Evolutionary conservation across 1,140 invertebrate species (phyloP).

Genomic region (Metopolophium dirhodum): DNA sequence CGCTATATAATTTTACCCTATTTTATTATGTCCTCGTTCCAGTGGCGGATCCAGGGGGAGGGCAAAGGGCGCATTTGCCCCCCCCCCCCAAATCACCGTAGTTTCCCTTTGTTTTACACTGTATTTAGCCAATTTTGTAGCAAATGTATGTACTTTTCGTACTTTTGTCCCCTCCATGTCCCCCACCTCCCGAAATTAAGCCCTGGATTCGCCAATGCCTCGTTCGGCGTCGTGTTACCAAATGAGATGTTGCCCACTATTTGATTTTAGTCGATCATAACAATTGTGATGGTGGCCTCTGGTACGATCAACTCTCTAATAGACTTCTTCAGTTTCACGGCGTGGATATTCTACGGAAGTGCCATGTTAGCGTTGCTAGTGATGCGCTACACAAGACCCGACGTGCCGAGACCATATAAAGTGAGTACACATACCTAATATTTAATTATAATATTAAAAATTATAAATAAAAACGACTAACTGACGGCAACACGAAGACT

Average conservation of each 20-base stretch:
- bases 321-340: conserved; percentile 94
- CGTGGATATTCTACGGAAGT: conserved; percentile 94
- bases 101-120: too few relatives aligned
- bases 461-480: background rate
- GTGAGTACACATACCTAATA: conserved; percentile 64
- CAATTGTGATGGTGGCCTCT: conserved; percentile 83
- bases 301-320: conserved; percentile 90
- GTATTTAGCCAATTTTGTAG: too few relatives aligned
- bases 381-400: conserved; percentile 85
- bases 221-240: background rate
- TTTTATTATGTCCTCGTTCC: background rate
- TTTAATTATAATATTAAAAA: background rate
- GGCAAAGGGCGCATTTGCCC: too few relatives aligned
- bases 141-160: too few relatives aligned
- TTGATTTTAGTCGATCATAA: conserved; percentile 72
- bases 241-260: background rate
- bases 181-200: too few relatives aligned
- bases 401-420: conserved; percentile 86
- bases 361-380: conserved; percentile 87
- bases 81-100: too few relatives aligned
- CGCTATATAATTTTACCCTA: background rate
- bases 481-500: background rate
- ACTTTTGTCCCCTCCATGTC: too few relatives aligned
- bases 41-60: too few relatives aligned
- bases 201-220: too few relatives aligned